Conservation (phyloP, 2,888 invertebrate species). For the Troglohyphantes excavatus region DNA sequence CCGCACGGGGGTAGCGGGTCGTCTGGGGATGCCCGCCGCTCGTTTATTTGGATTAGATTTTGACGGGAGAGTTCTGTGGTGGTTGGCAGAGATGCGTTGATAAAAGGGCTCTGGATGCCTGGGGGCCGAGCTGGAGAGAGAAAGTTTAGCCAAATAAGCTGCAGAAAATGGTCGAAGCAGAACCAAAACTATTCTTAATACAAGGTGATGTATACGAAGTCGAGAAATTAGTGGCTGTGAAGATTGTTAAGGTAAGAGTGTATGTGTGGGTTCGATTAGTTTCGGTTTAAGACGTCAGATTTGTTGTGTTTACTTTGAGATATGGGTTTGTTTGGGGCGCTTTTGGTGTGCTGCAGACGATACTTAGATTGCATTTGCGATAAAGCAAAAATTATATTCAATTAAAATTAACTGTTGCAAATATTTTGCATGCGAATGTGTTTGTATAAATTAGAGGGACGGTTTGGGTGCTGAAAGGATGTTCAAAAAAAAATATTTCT, state of each 20-base stretch:
- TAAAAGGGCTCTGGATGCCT: constrained; percentile 49
- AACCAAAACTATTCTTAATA: constrained; percentile 66
- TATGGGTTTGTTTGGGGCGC: background rate
- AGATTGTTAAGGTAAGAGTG: constrained; percentile 74
- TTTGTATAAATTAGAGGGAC: too few relatives aligned
- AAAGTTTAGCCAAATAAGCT: background rate
- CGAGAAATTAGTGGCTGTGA: constrained; percentile 79
- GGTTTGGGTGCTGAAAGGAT: too few relatives aligned
- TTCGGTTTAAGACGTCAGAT: constrained; percentile 34
- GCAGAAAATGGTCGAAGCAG: constrained; percentile 53
- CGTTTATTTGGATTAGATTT: constrained; percentile 56
- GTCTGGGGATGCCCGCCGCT: constrained; percentile 27
- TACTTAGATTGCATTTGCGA: too few relatives aligned
- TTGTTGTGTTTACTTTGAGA: constrained; percentile 6
- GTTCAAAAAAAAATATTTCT: too few relatives aligned
- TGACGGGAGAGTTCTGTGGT: constrained; percentile 30
- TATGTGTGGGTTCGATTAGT: constrained; percentile 16
- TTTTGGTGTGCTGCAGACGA: background rate
- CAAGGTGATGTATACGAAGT: constrained; percentile 80
- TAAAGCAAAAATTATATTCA: too few relatives aligned
- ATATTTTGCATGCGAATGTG: too few relatives aligned
- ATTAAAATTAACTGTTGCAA: too few relatives aligned
- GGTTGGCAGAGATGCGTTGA: constrained; percentile 63
- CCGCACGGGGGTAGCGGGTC: background rate
- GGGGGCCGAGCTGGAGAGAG: constrained; percentile 36